Percentiles rank a stretch among this genome's conserved stretches.
Conservation (phyloP, 2,888 invertebrate genomes). For the Biston stratarius region DNA sequence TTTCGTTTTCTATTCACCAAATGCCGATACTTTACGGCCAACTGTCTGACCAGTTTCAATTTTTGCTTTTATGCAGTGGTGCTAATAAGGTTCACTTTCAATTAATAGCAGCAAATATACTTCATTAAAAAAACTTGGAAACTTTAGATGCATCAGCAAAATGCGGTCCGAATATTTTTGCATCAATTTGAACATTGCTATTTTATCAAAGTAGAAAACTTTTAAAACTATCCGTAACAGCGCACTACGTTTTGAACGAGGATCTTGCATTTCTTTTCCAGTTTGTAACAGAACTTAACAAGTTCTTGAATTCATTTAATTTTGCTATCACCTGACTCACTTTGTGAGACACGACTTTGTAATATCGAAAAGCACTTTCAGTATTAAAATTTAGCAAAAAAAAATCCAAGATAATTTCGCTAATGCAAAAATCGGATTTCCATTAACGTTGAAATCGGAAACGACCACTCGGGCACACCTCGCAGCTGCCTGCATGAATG, state of each 20-base stretch:
- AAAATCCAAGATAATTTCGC: slow-evolving; percentile 54
- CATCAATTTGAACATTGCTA: slow-evolving; percentile 1
- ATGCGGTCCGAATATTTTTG: slow-evolving; percentile 8
- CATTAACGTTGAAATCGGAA: slow-evolving; percentile 80
- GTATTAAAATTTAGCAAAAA: slow-evolving; percentile 44
- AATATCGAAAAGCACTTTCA: slow-evolving; percentile 40
- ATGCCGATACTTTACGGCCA: slow-evolving; percentile 39
- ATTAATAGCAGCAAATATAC: background rate
- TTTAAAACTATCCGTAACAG: background rate
- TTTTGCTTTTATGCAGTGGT: slow-evolving; percentile 14
- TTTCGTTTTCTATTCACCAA: slow-evolving; percentile 41
- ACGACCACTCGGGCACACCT: slow-evolving; percentile 72
- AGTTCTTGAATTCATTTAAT: slow-evolving; percentile 14
- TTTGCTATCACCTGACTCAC: slow-evolving; percentile 33
- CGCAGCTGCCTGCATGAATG: slow-evolving; percentile 76
- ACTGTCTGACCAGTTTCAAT: slow-evolving; percentile 21
- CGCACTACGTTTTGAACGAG: background rate
- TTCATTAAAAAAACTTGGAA: slow-evolving; percentile 1
- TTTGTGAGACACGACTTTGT: slow-evolving; percentile 13
- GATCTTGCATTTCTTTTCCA: background rate
- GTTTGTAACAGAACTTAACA: background rate
- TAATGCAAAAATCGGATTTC: slow-evolving; percentile 72
- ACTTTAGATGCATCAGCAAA: slow-evolving; percentile 19
- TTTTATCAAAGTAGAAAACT: background rate
- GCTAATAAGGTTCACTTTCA: slow-evolving; percentile 26